Evolutionary conservation across 2,113 vertebrate species (phyloP), one percentile per base, ranked within the genome.

Genomic region (Reinhardtius hippoglossoides): DNA sequence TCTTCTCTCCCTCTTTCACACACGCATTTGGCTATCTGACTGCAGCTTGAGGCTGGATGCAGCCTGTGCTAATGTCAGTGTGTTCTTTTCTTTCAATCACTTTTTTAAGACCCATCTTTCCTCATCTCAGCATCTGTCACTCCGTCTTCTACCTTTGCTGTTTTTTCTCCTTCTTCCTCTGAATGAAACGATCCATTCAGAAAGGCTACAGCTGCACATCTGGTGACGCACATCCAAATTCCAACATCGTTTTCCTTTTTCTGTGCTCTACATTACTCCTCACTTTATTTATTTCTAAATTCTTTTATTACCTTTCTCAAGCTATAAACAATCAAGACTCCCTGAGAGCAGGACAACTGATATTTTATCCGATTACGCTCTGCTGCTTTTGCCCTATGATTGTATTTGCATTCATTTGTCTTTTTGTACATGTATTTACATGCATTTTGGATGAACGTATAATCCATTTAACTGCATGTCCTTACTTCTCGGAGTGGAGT

Each of bases 1-100:
- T 21, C 40, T 60, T 7, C 35, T 8, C 13, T 7, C 42, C 8
- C 42, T 42, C 55, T 31, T 27, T 68, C 61, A 75, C 58, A 50
- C 56, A 16, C 54, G 44, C 46, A 58, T 66, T 76, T 75, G 57
- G 54, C 56, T 68, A 20, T 67, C 65, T 82, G 46, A 69, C 64
- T 42, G 68, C 71, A 71, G 75, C 70, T 85, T 13, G 35, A n/a
- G 75, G 74, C 68, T 56, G 48, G 62, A 75, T 68, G 68, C 37
- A 56, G 57, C 62, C 63, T 59, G 37, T 76, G 21, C 71, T 70
- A 44, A 74, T 69, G 67, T 57, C 59, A 76, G 35, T 37, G 35
- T 37, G 48, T 67, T 44, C 40, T 37, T 48, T 48, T 18, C 44
- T 48, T 18, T 48, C 44, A 48, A 16, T 16, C 15, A 31, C 31